Evolutionary conservation across 2,113 vertebrate genomes (phyloP), one percentile per base, ranked within the genome.

Genomic region (Dasyornis broadbenti): DNA sequence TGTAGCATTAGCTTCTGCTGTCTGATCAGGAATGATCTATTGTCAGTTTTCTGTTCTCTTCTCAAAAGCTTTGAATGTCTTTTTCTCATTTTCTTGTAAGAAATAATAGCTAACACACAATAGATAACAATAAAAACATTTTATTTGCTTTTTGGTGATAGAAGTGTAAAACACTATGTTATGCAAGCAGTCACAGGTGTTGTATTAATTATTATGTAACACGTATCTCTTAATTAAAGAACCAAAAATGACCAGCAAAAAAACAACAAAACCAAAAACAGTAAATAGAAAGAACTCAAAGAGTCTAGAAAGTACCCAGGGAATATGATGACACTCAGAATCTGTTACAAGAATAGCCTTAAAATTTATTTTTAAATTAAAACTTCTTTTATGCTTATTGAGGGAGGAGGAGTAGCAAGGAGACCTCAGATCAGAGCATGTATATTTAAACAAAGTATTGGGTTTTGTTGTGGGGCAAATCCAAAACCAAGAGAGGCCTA

Each of bases 401-500:
- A 79, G 6, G 2, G 8, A 26, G 7, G 1, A n/a, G 17, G 6
- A 3, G 23, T 19, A 75, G 28, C n/a, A 75, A 80, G 40, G 28
- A 60, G 53, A 78, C 17, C 40, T 86, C 44, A 86, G 65, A 94
- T 53, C 37, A 79, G 37, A 76, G 64, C 53, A 68, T 22, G 8
- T 73, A 11, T 73, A 52, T 90, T 95, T 86, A 77, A 83, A 52
- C 13, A 73, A 85, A 82, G 39, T 73, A 61, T 90, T 90, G 66
- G 14, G 33, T 85, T 90, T 93, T 95, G 31, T 59, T 90, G 35
- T 94, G 50, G 35, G 44, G 30, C 31, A 94, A 66, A 94, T 94
- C 59, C 78, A 93, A 95, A 95, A 49, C 72, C 59, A 93, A 85
- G 26, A 94, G 14, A 69, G 50, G n/a, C 21, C 30, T 95, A 85